Base-by-base conservation (phyloP, 2,797 vertebrate species). In the Gymnopithys bicolor region DNA sequence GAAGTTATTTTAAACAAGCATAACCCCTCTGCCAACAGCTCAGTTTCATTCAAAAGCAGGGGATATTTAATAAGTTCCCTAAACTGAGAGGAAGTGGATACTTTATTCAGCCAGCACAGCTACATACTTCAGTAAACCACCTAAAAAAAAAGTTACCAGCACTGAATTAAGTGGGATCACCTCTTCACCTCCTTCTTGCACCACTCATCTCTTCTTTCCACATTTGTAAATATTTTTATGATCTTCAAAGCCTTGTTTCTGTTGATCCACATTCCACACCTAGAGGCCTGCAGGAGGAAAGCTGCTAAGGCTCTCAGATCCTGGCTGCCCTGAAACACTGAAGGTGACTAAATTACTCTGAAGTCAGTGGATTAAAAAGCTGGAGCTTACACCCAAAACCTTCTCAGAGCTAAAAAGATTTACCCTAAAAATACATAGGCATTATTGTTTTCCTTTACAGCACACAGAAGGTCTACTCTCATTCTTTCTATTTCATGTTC, bases 141-240 rank as follows among this genome's bases (percentile, higher is more conserved):
- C 17, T 25, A 7, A 19, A 30, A 48, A 59, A 46, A 7, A 33
- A 30, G 5, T 19, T 52, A 92, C 25, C 58, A 41, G 52, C 21
- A 43, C 58, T 75, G 37, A 66, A 84, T 37, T 32, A 93, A 89
- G 59, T 2, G 11, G 11, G 32, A n/a, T 48, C 43, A 73, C 48
- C 32, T 76, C 28, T 33, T 93, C 39, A 60, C 33, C 24, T 77
- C n/a, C 39, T 91, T 53, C 77, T 78, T 73, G 22, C 41, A 67
- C 46, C 62, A 70, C 49, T 45, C 75, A 60, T 35, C 55, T 85
- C 63, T 55, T 59, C 78, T 71, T 78, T 79, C 88, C 66, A 73
- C 63, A 66, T 87, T 33, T 70, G 64, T 74, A 84, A 90, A 84
- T 90, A 88, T 55, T 92, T 90, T 87, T 64, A 28, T 39, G 27